phyloP scores from a whole-genome alignment of 2,797 vertebrate genomes.

The Poecilia velifera region DNA sequence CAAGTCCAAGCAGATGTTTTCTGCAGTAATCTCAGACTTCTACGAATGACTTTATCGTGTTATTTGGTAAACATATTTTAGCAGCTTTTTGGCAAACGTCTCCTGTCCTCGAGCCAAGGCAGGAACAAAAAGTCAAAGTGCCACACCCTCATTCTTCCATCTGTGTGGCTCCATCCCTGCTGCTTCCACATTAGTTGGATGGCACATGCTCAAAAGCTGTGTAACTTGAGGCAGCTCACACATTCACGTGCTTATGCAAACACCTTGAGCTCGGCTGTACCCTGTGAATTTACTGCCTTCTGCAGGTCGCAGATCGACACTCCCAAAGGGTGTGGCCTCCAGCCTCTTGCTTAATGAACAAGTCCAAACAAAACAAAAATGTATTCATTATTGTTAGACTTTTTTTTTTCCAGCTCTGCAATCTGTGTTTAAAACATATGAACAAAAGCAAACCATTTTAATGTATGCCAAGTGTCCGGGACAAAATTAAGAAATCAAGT shows the following conservation, averaged over 20 bases:
- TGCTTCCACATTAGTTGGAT: conserved; percentile 3
- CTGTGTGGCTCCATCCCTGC: conserved; percentile 4
- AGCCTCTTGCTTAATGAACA: conserved; percentile 58
- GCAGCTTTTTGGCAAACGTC: background rate
- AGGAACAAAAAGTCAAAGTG: background rate
- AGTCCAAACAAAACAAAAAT: conserved; percentile 66
- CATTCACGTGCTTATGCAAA: conserved; percentile 3
- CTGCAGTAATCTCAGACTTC: background rate
- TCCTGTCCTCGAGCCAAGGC: background rate
- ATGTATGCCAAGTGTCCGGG: background rate
- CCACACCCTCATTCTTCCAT: conserved; percentile 25
- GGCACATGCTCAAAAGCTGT: conserved; percentile 17
- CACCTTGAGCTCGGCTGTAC: conserved; percentile 17
- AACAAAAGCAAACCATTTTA: background rate
- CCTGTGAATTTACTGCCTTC: conserved; percentile 34
- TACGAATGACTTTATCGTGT: background rate
- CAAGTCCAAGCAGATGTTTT: background rate
- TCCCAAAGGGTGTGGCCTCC: conserved; percentile 54
- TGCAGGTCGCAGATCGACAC: conserved; percentile 50
- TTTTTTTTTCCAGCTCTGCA: too few species aligned
- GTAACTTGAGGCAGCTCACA: conserved; percentile 7
- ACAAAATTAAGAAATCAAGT: background rate
- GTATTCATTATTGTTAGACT: conserved; percentile 7
- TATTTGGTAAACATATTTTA: background rate
- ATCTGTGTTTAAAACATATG: background rate